These are phyloP conservation scores for Dendrocincla tyrannina DNA, from an alignment of 2,797 vertebrate species.

Conservation along the genomic window DNA sequence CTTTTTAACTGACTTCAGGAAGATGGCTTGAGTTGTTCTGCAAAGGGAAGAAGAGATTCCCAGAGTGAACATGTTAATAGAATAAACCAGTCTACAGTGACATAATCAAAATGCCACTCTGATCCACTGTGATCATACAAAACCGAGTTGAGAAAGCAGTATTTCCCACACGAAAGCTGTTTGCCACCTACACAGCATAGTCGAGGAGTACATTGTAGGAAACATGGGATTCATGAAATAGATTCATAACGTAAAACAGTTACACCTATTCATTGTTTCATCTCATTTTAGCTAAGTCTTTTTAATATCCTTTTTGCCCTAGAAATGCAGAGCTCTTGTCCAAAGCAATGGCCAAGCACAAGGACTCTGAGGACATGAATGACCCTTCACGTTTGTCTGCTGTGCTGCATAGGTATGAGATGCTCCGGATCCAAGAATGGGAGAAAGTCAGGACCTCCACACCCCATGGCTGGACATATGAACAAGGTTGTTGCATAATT, in stretches of 20 bases:
- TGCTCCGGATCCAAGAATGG: not conserved
- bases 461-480: rapidly evolving
- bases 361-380: not conserved
- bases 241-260: not conserved
- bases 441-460: not conserved
- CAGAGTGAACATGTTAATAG: not conserved
- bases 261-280: not conserved
- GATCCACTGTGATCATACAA: not conserved
- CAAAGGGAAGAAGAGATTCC: not conserved
- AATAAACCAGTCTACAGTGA: not conserved
- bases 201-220: not conserved
- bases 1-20: not conserved
- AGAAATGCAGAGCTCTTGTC: not conserved
- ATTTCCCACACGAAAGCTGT: not conserved
- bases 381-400: not conserved
- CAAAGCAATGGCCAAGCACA: not conserved
- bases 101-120: not conserved
- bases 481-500: not conserved
- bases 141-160: not conserved
- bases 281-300: not conserved
- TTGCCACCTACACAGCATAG: not conserved
- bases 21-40: not conserved
- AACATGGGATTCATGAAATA: not conserved
- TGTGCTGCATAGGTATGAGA: not conserved
- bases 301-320: not conserved